Conservation (phyloP, 2,113 vertebrate genomes). For the Pedetes capensis region DNA sequence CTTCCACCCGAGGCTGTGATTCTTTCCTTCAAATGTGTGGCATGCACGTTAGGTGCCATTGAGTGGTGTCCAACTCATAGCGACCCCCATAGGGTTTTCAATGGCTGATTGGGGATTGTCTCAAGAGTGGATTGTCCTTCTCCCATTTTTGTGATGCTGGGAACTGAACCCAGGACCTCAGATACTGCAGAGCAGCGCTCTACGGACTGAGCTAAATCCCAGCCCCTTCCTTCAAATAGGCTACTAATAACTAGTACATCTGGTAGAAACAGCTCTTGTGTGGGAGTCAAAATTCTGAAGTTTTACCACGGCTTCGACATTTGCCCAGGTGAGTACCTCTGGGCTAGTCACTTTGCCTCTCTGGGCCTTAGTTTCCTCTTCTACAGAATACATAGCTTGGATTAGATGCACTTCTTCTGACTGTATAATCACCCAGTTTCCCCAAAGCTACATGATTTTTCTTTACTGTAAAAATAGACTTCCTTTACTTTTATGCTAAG, state of each 20-base stretch:
- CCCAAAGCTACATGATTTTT: background rate
- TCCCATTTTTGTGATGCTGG: no score
- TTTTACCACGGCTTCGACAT: background rate
- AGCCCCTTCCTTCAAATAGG: background rate
- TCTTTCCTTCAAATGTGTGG: background rate
- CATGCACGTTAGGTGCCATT: no score
- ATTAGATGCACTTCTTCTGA: background rate
- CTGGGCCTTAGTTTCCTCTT: background rate
- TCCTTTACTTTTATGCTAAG: conserved; percentile 3
- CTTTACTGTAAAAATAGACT: background rate
- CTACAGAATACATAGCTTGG: background rate
- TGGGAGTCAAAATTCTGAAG: background rate
- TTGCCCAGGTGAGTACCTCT: background rate
- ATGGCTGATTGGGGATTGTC: no score
- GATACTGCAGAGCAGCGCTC: no score
- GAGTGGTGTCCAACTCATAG: no score
- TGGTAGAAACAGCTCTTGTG: background rate
- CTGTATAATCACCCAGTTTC: background rate
- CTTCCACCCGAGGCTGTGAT: background rate
- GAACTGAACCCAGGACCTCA: no score
- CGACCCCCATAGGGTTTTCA: no score
- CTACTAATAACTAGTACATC: background rate
- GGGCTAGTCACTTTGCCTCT: background rate
- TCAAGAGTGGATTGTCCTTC: no score
- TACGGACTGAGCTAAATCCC: no score